phyloP scores from a whole-genome alignment of 2,113 vertebrate species.

The Cranoglanis bouderius region DNA sequence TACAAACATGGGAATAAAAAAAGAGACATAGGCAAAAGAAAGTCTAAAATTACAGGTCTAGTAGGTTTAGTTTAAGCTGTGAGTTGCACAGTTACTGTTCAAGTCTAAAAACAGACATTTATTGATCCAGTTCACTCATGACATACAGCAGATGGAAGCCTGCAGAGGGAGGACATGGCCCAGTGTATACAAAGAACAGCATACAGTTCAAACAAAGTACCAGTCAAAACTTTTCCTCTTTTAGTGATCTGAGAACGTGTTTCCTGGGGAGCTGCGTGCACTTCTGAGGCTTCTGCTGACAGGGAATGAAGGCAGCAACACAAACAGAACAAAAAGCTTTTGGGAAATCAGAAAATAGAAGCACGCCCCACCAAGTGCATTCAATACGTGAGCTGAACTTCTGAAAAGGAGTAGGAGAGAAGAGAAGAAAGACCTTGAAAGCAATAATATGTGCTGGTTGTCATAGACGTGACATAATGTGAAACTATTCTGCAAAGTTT shows the following conservation, averaged over 20 bases:
- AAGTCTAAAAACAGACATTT: constrained; percentile 12
- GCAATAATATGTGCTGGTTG: constrained; percentile 28
- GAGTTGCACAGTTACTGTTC: not conserved
- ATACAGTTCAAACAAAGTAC: constrained; percentile 30
- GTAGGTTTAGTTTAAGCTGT: constrained; percentile 1
- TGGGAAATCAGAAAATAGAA: constrained; percentile 52
- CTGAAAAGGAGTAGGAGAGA: constrained; percentile 48
- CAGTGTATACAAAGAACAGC: constrained; percentile 19
- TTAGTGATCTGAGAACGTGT: constrained; percentile 17
- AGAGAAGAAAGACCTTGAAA: not conserved
- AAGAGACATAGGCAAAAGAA: not conserved
- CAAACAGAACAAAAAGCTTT: constrained; percentile 47
- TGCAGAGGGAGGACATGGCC: constrained; percentile 23
- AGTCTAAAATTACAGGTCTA: not conserved
- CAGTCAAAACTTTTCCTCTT: constrained; percentile 36
- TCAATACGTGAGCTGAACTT: constrained; percentile 43
- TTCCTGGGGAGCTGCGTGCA: constrained; percentile 34
- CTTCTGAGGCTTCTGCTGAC: constrained; percentile 40
- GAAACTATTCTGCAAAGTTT: constrained; percentile 43
- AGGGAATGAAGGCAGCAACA: constrained; percentile 45
- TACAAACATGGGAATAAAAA: not conserved
- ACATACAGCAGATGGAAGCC: constrained; percentile 4
- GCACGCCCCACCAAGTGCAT: constrained; percentile 26
- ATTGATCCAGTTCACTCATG: constrained; percentile 14
- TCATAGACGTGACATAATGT: constrained; percentile 41